These are phyloP conservation scores for Antechinus flavipes DNA, from an alignment of 2,113 vertebrate genomes.

Conservation along the genomic window DNA sequence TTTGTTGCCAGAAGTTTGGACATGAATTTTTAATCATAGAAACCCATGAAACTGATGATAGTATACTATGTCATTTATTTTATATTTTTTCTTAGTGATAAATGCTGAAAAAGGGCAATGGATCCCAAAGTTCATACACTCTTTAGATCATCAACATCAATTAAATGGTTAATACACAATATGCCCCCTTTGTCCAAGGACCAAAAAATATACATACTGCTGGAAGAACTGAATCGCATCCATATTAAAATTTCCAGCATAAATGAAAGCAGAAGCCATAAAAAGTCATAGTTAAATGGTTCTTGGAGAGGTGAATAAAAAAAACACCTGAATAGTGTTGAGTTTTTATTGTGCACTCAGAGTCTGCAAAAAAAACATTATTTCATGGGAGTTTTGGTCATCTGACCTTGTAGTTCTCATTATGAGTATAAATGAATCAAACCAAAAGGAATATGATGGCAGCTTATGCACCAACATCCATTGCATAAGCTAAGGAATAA, in stretches of 20 bases:
- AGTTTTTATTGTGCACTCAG: neutral
- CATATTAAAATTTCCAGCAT: neutral
- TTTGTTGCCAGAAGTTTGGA: neutral
- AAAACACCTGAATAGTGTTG: neutral
- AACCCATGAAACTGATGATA: neutral
- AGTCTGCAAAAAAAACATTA: neutral
- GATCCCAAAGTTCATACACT: neutral
- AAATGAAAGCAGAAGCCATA: neutral
- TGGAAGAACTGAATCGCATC: neutral
- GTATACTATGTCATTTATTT: neutral
- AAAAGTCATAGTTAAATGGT: neutral
- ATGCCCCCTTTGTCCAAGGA: neutral
- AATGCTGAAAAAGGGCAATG: neutral
- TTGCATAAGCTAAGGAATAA: neutral
- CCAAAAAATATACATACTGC: neutral
- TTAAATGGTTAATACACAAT: neutral
- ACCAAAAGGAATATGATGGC: neutral
- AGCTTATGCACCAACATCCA: too few relatives aligned
- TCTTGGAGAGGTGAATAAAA: neutral
- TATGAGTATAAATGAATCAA: neutral
- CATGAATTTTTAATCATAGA: neutral
- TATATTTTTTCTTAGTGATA: neutral
- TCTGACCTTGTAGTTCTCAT: neutral
- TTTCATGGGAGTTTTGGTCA: neutral
- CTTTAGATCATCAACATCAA: neutral